Conservation (phyloP, 2,888 invertebrate genomes). For the Malachius bipustulatus region DNA sequence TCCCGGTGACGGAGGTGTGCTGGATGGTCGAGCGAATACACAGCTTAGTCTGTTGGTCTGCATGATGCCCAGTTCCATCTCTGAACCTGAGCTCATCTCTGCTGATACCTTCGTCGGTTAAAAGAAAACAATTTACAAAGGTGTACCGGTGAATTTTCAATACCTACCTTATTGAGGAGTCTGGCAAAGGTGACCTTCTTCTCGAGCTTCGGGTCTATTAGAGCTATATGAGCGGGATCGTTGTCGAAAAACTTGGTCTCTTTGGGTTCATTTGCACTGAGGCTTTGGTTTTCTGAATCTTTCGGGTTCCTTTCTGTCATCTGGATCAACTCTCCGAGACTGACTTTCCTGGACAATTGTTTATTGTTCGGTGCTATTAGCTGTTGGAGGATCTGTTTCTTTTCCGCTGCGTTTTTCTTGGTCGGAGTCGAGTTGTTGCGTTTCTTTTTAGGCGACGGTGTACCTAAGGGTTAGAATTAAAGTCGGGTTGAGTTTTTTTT, state of each 20-base stretch:
- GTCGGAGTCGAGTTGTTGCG: constrained; percentile 69
- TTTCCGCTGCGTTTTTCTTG: constrained; percentile 60
- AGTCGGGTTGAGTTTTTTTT: neutral
- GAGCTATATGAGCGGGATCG: constrained; percentile 43
- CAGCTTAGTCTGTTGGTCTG: constrained; percentile 32
- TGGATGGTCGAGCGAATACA: constrained; percentile 37
- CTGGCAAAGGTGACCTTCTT: constrained; percentile 71
- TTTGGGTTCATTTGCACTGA: constrained; percentile 40
- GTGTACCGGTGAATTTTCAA: too few relatives aligned
- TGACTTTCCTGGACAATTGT: constrained; percentile 50
- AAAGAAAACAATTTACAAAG: too few relatives aligned
- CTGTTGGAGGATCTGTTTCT: constrained; percentile 67
- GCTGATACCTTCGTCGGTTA: too few relatives aligned
- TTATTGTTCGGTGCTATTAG: constrained; percentile 54
- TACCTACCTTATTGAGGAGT: constrained; percentile 55
- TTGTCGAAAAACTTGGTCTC: constrained; percentile 46
- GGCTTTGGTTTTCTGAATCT: constrained; percentile 40
- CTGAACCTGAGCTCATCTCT: constrained; percentile 66
- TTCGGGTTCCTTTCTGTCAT: constrained; percentile 48
- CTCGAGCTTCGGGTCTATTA: constrained; percentile 57
- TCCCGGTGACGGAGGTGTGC: constrained; percentile 54
- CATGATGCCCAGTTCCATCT: constrained; percentile 46
- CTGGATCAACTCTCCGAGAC: constrained; percentile 62
- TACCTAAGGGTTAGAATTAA: constrained; percentile 41
- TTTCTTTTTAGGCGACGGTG: constrained; percentile 67